Base-by-base conservation (phyloP, 2,888 invertebrate species). In the Drosophila falleni region DNA sequence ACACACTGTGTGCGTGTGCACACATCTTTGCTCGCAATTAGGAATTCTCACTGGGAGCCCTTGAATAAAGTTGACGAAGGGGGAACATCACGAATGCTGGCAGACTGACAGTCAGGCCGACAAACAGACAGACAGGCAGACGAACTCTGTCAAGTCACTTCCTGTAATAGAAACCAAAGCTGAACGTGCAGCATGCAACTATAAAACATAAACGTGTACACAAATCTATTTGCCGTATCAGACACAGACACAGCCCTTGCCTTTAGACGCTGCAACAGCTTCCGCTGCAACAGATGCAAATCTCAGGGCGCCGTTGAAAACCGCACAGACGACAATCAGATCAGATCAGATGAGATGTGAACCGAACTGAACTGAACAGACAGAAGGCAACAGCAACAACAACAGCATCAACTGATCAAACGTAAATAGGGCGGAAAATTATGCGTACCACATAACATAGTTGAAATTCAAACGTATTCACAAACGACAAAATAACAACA, bases 351-450 rank as follows among this genome's bases (percentile, higher is more conserved):
- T 19, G 33, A 13, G 26, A 46, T 26, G n/a, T 29, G 47, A 47
- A 47, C 29, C 46, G n/a, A 13, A 31, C 33, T 29, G 47, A 47
- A 47, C 29, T 26, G n/a, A 13, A 31, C 33, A 50, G 50, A 39
- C 10, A 50, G 41, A 59, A 44, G 37, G 41, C 39, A 46, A 46
- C 26, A 41, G 26, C 29, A 29, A 29, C 29, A 42, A 47, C 65
- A 56, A 16, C n/a, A 51, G 31, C 51, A 62, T 46, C 29, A 19
- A 42, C 68, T 80, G 63, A 73, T 69, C 66, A 67, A 53, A 33
- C 70, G 64, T 70, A 87, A 87, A 90, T 87, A 79, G 89, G 80
- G 85, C 88, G 85, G 72, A 89, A 90, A 87, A 87, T 87, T 73
- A 84, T 84, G 87, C 87, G 89, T 62, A 46, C 61, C 60, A 39